Evolutionary conservation across 2,888 invertebrate species (phyloP).

Genomic region (Acanthacorydalis orientalis): DNA sequence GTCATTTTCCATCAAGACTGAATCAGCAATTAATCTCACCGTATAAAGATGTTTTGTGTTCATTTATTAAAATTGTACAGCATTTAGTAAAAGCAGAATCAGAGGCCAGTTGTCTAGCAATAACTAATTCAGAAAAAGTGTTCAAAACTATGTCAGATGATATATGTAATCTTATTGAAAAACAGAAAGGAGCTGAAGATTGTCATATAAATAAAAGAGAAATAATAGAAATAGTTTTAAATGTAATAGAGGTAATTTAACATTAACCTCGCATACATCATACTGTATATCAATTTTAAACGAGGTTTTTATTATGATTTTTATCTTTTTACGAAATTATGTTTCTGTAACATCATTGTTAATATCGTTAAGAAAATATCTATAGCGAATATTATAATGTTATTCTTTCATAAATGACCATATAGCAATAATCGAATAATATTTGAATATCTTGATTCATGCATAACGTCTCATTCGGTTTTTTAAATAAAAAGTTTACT

Average conservation of each 20-base stretch:
- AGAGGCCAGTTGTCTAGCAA: constrained; percentile 10
- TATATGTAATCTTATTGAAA: constrained; percentile 23
- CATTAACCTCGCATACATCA: constrained; percentile 1
- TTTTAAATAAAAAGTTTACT: too few relatives aligned
- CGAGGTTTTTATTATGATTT: too few relatives aligned
- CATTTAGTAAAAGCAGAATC: constrained; percentile 8
- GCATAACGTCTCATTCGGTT: too few relatives aligned
- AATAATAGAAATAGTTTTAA: constrained; percentile 36
- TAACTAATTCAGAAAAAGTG: constrained; percentile 24
- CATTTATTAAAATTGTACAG: constrained; percentile 13
- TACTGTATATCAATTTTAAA: too few relatives aligned
- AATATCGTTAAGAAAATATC: too few relatives aligned
- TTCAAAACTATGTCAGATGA: constrained; percentile 23
- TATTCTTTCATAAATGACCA: too few relatives aligned
- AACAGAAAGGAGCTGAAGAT: constrained; percentile 24
- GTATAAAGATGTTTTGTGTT: constrained; percentile 17
- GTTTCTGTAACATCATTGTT: too few relatives aligned
- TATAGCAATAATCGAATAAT: too few relatives aligned
- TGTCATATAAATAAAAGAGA: constrained; percentile 30
- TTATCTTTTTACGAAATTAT: too few relatives aligned
- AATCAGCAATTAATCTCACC: constrained; percentile 18
- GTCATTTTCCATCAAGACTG: constrained; percentile 21
- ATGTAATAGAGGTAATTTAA: constrained; percentile 40
- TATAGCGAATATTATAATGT: too few relatives aligned
- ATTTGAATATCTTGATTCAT: too few relatives aligned